Conservation (phyloP, 2,888 invertebrate genomes). For the Drosophila falleni region DNA sequence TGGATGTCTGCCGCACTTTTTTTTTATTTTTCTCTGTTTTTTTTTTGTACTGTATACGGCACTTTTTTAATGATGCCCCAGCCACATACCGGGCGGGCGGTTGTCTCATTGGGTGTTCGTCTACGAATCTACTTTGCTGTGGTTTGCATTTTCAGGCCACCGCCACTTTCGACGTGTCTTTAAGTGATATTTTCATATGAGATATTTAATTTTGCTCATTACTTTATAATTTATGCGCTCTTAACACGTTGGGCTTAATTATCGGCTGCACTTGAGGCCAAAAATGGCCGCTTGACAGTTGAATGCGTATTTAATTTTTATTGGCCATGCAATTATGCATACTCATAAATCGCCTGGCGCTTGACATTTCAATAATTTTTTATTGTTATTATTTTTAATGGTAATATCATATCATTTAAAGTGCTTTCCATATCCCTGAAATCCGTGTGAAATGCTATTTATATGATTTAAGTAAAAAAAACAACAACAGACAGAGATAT, state of each 20-base stretch:
- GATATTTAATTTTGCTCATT: conserved; percentile 44
- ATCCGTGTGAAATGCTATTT: conserved; percentile 34
- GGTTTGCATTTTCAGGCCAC: conserved; percentile 48
- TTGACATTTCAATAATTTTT: conserved; percentile 68
- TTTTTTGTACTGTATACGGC: conserved; percentile 49
- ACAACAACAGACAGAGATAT: not conserved
- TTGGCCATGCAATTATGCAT: conserved; percentile 61
- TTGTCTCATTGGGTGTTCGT: conserved; percentile 27
- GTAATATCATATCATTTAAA: conserved; percentile 41
- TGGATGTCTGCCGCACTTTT: conserved; percentile 28
- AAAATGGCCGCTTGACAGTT: conserved; percentile 56
- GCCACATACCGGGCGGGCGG: conserved; percentile 27
- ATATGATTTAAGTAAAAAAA: conserved; percentile 41
- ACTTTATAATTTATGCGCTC: conserved; percentile 44
- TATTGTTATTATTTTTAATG: conserved; percentile 62
- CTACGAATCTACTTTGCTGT: conserved; percentile 31
- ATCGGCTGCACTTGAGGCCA: conserved; percentile 59
- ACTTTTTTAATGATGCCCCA: conserved; percentile 55
- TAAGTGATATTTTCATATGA: conserved; percentile 31
- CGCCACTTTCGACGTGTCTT: conserved; percentile 31
- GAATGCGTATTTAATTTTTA: conserved; percentile 62
- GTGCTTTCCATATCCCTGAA: not conserved
- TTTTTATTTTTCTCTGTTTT: conserved; percentile 5
- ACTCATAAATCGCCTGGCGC: conserved; percentile 41
- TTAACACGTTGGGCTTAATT: conserved; percentile 55